A percentile compares a stretch with the other conserved stretches of the same genome.
Evolutionary conservation across 53 echinoderm and acorn worm genomes (phyloP).

Genomic region (Astropecten irregularis): DNA sequence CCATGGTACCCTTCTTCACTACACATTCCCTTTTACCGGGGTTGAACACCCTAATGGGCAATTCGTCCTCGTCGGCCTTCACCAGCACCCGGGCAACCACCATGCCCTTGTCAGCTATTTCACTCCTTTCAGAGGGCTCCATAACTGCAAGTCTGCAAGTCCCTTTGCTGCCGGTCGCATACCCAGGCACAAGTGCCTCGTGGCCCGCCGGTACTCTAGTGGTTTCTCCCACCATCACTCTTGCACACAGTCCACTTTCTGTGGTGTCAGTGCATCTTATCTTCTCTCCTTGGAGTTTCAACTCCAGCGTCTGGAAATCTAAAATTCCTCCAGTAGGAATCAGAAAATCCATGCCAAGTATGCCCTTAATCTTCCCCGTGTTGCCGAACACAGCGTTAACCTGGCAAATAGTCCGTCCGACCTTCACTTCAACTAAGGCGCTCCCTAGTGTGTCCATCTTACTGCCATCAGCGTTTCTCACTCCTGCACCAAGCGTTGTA

Average conservation of each 20-base stretch:
- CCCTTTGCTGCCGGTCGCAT: background rate
- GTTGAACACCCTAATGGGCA: slow-evolving; percentile 53
- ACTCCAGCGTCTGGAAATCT: no score
- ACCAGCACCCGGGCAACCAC: slow-evolving; percentile 54
- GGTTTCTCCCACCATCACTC: slow-evolving; percentile 18
- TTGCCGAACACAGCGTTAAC: slow-evolving; percentile 46
- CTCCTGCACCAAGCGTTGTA: background rate
- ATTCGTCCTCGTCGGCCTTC: background rate
- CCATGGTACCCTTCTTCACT: slow-evolving; percentile 15
- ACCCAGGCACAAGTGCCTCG: slow-evolving; percentile 27
- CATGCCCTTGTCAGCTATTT: slow-evolving; percentile 24
- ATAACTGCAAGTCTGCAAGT: background rate
- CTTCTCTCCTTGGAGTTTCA: background rate
- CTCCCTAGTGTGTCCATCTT: background rate
- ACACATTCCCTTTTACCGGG: slow-evolving; percentile 20
- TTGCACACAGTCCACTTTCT: no score
- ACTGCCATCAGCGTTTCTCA: slow-evolving; percentile 22
- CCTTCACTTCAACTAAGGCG: background rate
- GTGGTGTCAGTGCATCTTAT: background rate
- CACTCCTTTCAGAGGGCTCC: slow-evolving; percentile 24
- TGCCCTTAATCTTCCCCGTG: slow-evolving; percentile 16
- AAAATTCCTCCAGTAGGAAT: background rate
- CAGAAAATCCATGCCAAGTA: slow-evolving; percentile 52
- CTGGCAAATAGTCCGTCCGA: background rate
- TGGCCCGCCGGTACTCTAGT: slow-evolving; percentile 34